A percentile compares a stretch with the other conserved stretches of the same genome.
Conservation (phyloP, 2,113 vertebrate genomes). For the Harpagus bidentatus region DNA sequence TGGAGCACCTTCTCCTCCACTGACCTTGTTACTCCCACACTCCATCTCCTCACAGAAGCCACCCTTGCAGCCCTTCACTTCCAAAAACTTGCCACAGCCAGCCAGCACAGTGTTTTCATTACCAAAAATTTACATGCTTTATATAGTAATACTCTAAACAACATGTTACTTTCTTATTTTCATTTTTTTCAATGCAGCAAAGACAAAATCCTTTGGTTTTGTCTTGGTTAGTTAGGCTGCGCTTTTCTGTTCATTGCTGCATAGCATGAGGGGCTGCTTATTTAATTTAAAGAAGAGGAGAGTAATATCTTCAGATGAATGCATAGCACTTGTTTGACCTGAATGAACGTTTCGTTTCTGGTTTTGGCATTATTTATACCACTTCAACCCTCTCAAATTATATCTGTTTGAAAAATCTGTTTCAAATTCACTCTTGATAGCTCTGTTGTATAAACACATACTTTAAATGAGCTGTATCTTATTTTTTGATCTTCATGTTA, state of each 20-base stretch:
- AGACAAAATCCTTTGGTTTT: not conserved
- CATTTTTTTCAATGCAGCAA: not conserved
- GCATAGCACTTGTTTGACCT: not conserved
- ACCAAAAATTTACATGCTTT: not conserved
- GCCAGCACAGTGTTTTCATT: not conserved
- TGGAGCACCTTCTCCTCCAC: not conserved
- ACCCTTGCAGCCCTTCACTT: not conserved
- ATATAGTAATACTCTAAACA: not conserved
- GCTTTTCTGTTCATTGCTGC: not conserved
- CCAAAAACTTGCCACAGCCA: not conserved
- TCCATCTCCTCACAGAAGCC: not conserved
- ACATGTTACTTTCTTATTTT: not conserved
- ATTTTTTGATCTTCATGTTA: not conserved
- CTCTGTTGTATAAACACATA: not conserved
- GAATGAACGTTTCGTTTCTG: not conserved
- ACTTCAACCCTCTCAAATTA: not conserved
- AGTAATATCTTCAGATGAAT: not conserved
- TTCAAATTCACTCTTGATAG: not conserved
- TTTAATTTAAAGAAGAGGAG: not conserved
- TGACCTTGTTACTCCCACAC: accelerated
- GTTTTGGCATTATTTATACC: not conserved
- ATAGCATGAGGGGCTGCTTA: not conserved
- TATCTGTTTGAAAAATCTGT: not conserved
- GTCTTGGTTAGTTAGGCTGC: not conserved
- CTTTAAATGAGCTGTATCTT: not conserved